Percentiles rank a stretch among this genome's conserved stretches.
phyloP scores from a whole-genome alignment of 2,797 vertebrate species.

The Helicolenus hilgendorfi region DNA sequence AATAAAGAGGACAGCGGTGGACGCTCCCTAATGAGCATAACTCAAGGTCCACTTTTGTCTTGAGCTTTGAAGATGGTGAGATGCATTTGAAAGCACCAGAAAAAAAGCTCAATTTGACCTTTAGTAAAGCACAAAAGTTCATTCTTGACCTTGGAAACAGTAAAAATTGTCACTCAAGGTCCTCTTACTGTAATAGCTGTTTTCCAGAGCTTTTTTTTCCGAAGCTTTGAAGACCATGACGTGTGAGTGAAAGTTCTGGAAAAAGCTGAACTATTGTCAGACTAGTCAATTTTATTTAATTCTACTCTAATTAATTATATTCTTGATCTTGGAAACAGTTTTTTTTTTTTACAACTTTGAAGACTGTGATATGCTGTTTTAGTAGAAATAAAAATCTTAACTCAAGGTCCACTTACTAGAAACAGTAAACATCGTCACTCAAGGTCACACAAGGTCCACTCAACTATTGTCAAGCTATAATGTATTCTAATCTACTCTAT shows the following conservation, averaged over 20 bases:
- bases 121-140: no score
- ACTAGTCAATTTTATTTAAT: not conserved
- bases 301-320: not conserved
- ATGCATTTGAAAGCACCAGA: no score
- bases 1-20: slow-evolving; percentile 28
- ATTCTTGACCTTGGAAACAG: no score
- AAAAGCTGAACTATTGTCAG: not conserved
- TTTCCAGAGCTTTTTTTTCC: not conserved
- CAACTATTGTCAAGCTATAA: no score
- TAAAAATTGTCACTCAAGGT: no score
- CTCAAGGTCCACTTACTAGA: not conserved
- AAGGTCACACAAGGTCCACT: no score
- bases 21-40: slow-evolving; percentile 5
- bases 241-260: not conserved
- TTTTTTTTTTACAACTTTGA: not conserved
- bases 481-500: no score
- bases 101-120: no score
- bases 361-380: not conserved
- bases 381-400: not conserved
- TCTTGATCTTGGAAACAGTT: not conserved
- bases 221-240: not conserved
- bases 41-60: no score
- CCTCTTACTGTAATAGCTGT: no score
- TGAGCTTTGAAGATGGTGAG: no score
- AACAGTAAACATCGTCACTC: no score